These are phyloP conservation scores for Camponotus fellah DNA, from an alignment of 2,888 invertebrate species.

Conservation along the genomic window DNA sequence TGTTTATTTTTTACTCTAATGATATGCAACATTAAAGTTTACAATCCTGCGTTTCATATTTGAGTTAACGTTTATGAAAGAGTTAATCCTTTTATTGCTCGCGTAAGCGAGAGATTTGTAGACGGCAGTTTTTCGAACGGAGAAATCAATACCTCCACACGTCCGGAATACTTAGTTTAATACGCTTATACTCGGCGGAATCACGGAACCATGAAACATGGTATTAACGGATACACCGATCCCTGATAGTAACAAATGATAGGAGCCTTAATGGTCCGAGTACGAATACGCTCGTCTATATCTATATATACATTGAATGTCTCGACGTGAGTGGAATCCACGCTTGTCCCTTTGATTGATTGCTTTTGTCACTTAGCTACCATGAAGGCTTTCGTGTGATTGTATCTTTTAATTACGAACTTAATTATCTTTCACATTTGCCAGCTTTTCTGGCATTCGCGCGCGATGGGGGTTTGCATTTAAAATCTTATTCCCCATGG, in stretches of 20 bases:
- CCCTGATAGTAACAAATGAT: conserved; percentile 84
- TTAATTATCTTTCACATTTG: conserved; percentile 76
- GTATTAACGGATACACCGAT: conserved; percentile 81
- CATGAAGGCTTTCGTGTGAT: conserved; percentile 76
- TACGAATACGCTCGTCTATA: conserved; percentile 61
- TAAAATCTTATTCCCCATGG: conserved; percentile 78
- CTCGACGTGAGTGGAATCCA: conserved; percentile 73
- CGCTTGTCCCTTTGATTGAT: conserved; percentile 83
- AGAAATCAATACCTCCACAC: conserved; percentile 67
- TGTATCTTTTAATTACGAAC: conserved; percentile 80
- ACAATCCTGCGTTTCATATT: conserved; percentile 13
- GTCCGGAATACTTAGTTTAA: conserved; percentile 78
- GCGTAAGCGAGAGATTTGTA: conserved; percentile 26
- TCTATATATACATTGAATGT: conserved; percentile 63
- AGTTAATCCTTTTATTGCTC: conserved; percentile 25
- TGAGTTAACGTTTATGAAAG: conserved; percentile 20
- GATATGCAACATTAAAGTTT: conserved; percentile 13
- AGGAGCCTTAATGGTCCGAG: conserved; percentile 81
- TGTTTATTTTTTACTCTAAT: conserved; percentile 17
- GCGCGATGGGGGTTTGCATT: conserved; percentile 64
- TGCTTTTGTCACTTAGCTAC: conserved; percentile 84
- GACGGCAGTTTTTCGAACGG: conserved; percentile 41
- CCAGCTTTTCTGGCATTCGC: conserved; percentile 61
- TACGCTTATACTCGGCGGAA: conserved; percentile 81
- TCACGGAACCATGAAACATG: conserved; percentile 82